A percentile compares a stretch with the other conserved stretches of the same genome.
phyloP scores from a whole-genome alignment of 2,797 vertebrate species.

The Stomatorhinus walkeri region DNA sequence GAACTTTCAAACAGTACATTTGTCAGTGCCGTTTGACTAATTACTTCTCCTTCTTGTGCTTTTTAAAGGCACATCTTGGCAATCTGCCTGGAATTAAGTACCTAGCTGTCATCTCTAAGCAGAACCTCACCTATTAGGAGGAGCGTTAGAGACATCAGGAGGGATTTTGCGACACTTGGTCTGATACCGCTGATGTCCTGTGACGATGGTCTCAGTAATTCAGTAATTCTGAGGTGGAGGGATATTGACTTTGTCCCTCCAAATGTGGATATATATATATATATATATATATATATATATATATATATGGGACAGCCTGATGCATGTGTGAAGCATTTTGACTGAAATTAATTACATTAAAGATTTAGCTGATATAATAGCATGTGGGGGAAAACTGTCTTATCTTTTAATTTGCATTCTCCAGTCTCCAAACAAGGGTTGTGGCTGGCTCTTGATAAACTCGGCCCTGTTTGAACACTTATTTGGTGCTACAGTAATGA shows the following conservation, averaged over 20 bases:
- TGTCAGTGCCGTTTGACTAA: constrained; percentile 13
- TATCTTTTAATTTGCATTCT: not conserved
- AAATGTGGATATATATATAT: too few species aligned
- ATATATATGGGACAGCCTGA: too few species aligned
- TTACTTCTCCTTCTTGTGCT: not conserved
- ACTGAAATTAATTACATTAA: not conserved
- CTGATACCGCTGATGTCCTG: not conserved
- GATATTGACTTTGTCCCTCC: constrained; percentile 1
- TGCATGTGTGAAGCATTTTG: not conserved
- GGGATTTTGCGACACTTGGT: not conserved
- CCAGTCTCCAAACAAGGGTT: not conserved
- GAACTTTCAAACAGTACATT: not conserved
- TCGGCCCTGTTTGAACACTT: not conserved
- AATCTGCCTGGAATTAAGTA: constrained; percentile 58
- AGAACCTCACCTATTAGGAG: constrained; percentile 60
- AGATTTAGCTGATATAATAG: not conserved
- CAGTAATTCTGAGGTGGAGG: constrained; percentile 12
- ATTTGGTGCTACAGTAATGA: not conserved
- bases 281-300: too few species aligned
- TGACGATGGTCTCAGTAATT: constrained; percentile 10
- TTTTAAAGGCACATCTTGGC: constrained; percentile 46
- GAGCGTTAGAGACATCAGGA: constrained; percentile 66
- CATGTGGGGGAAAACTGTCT: not conserved
- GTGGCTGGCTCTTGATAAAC: not conserved
- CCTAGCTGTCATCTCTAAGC: constrained; percentile 64